A percentile compares a stretch with the other conserved stretches of the same genome.
phyloP scores from a whole-genome alignment of 1,140 invertebrate species.

The Luehdorfia chinensis region DNA sequence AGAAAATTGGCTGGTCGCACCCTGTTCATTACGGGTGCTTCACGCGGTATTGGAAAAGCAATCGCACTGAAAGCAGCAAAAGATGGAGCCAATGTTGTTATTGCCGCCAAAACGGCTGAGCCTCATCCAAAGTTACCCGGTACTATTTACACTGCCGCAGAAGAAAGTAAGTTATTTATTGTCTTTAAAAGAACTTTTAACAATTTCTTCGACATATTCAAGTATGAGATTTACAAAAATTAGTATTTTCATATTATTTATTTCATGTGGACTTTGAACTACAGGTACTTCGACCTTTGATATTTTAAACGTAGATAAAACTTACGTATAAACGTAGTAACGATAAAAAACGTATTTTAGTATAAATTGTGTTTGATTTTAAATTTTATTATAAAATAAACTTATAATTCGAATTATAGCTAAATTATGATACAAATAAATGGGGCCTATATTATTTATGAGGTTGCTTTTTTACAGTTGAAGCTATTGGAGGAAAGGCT shows the following conservation, averaged over 20 bases:
- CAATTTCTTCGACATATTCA: not conserved
- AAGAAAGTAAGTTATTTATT: constrained; percentile 87
- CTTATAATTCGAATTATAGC: too few species aligned
- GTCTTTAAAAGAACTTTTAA: not conserved
- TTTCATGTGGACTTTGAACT: constrained; percentile 49
- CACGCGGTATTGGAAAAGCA: constrained; percentile 97
- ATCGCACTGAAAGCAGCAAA: constrained; percentile 95
- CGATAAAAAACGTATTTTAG: too few species aligned
- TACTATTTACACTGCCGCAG: constrained; percentile 97
- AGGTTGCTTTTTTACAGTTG: too few species aligned
- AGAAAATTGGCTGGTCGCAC: constrained; percentile 95
- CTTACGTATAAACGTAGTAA: too few species aligned
- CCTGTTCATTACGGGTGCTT: constrained; percentile 97
- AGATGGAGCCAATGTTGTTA: constrained; percentile 97
- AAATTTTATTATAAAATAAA: too few species aligned
- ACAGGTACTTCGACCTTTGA: not conserved
- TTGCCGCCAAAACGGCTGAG: constrained; percentile 97
- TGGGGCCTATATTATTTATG: too few species aligned
- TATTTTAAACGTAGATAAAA: not conserved
- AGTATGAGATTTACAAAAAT: too few species aligned
- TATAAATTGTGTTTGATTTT: too few species aligned
- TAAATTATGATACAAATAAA: too few species aligned
- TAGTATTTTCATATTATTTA: too few species aligned
- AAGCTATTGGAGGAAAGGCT: constrained; percentile 92
- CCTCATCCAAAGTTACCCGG: constrained; percentile 98